Conservation (phyloP, 2,113 vertebrate species). For the Phyllostomus discolor region DNA sequence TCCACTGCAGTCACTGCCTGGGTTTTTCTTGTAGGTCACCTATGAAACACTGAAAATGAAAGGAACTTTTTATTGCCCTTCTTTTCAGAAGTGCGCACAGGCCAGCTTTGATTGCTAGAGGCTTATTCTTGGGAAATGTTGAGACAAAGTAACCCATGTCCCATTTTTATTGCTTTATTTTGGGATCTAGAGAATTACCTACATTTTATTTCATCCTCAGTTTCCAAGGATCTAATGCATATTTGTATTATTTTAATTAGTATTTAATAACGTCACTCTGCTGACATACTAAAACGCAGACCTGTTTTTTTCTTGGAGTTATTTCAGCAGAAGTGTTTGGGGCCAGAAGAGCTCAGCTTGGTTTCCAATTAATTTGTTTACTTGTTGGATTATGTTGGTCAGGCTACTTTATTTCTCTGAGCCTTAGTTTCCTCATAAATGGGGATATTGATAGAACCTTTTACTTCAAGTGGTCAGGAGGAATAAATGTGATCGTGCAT, state of each 20-base stretch:
- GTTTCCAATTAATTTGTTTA: background rate
- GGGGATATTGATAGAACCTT: background rate
- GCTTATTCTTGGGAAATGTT: background rate
- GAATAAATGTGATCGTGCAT: background rate
- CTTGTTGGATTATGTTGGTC: background rate
- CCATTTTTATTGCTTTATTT: background rate
- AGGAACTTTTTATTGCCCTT: background rate
- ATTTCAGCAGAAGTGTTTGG: constrained; percentile 1
- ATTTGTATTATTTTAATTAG: background rate
- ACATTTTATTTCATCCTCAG: background rate
- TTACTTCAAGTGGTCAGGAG: background rate
- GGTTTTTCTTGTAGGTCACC: background rate
- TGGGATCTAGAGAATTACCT: background rate
- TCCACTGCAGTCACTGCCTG: background rate
- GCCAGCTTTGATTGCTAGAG: background rate
- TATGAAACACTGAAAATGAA: background rate
- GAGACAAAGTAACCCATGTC: background rate
- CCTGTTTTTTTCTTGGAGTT: background rate
- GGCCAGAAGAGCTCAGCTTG: background rate
- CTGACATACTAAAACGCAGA: background rate
- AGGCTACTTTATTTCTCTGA: background rate
- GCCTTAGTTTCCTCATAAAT: background rate
- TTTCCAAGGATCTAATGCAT: background rate
- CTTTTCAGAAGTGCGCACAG: background rate
- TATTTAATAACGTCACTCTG: constrained; percentile 1